Evolutionary conservation across 2,888 invertebrate genomes (phyloP).

Genomic region (Drosophila hamatofila): DNA sequence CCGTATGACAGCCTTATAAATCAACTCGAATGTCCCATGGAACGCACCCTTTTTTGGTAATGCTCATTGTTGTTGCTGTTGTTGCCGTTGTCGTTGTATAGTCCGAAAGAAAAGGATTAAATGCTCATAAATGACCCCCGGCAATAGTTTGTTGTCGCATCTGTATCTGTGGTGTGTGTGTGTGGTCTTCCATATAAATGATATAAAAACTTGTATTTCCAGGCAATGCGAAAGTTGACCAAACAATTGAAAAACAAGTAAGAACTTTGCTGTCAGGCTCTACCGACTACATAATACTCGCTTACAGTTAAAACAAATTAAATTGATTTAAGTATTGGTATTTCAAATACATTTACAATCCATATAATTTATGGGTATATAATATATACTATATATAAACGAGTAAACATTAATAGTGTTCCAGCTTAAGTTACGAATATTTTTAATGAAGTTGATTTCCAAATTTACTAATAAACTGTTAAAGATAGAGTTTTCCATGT

Average conservation of each 20-base stretch:
- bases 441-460: too few relatives aligned
- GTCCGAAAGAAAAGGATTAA: slow-evolving; percentile 69
- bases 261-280: neutral
- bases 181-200: slow-evolving; percentile 36
- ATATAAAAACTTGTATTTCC: slow-evolving; percentile 28
- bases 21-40: slow-evolving; percentile 64
- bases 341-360: neutral
- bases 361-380: neutral
- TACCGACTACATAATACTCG: neutral
- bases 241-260: slow-evolving; percentile 9
- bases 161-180: slow-evolving; percentile 25
- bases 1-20: slow-evolving; percentile 57
- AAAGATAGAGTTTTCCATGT: too few relatives aligned
- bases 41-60: slow-evolving; percentile 65
- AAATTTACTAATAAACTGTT: too few relatives aligned
- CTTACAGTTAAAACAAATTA: neutral
- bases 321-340: neutral
- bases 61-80: slow-evolving; percentile 19
- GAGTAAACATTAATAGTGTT: too few relatives aligned
- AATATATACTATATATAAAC: too few relatives aligned
- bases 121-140: slow-evolving; percentile 66
- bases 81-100: neutral
- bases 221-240: slow-evolving; percentile 47
- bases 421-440: too few relatives aligned
- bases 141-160: slow-evolving; percentile 30